Base-by-base conservation (phyloP, 2,113 vertebrate genomes). In the Grallaria varia region DNA sequence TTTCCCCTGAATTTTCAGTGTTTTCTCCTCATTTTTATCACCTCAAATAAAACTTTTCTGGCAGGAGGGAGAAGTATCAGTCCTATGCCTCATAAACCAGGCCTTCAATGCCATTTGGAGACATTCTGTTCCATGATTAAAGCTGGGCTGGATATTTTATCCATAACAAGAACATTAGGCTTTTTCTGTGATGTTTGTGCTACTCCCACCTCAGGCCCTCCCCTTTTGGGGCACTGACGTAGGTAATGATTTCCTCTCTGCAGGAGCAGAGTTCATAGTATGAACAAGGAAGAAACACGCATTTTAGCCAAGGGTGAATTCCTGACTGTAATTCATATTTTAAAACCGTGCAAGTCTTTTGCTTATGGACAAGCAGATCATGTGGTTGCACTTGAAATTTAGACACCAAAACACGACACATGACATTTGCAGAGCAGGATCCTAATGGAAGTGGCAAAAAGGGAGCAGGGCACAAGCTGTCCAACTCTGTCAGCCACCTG, bases 181-280 rank as follows among this genome's bases (percentile, higher is more conserved):
- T 95, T 83, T 76, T 90, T 67, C 89, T 64, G 39, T 71, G 16
- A 28, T 85, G 55, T 81, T 86, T 90, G 39, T 56, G 33, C 39
- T 84, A 59, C 68, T 91, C 39, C 76, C 47, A 87, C 31, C 55
- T 40, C 50, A 66, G 50, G 8, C 31, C 83, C 62, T 71, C 35
- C 45, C 33, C 35, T 58, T 50, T 8, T 25, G 37, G 68, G 83
- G 47, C 77, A 86, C 1, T 95, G 93, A 84, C 8, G 60, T 81
- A 69, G 47, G 81, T 90, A 92, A 92, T 78, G 52, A 92, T 81
- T 87, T 90, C 66, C 77, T 95, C 84, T 81, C 73, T 47, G 75
- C 87, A 58, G 91, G 28, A 83, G 75, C 52, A 84, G 68, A 47
- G 56, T 84, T 76, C 67, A 68, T 15, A 53, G 49, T 74, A 84